Base-by-base conservation (phyloP, 1,140 invertebrate genomes). In the Drosophila athabasca region DNA sequence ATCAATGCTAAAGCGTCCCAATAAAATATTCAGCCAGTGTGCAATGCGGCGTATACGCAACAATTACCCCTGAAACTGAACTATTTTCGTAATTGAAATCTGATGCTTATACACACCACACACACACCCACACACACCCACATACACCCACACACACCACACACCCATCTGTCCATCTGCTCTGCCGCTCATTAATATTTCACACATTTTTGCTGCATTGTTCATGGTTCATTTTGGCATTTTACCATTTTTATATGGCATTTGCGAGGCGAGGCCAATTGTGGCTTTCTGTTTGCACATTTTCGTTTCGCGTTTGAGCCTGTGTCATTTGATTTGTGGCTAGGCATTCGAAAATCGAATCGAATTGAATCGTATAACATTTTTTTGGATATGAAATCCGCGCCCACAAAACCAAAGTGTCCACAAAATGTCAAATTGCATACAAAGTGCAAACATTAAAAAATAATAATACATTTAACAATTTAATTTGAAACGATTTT, bases 371-470 rank as follows among this genome's bases (percentile, higher is more conserved):
- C 48, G 52, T 71, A 87, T 76, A 62, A 7, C 4, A 72, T 76
- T 87, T 76, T 76, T 59, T 48, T 48, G 52, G 39, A 0, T 11
- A 11, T 45, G 24, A 44, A 59, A 79, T 59, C 17, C 46, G 22
- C 22, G 17, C 45, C 35, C 35, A 15, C 31, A 54, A 62, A 65
- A 71, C 75, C 80, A 41, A 68, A 80, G 24, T 62, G 53, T 64
- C 72, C 81, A 46, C 81, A 64, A 72, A 84, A 80, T 76, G 72
- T 85, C 77, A 85, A 76, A 85, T 62, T 76, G 62, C 53, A 62
- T 61, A 67, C 57, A 62, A 80, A 66, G 68, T 78, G 68, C 41
- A 59, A 66, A 50, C 35, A 65, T 64, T 49, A 76, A 62, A 75
- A 62, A 62, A 58, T 46, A 64, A 57, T 60, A 44, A 45, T 51